These are phyloP conservation scores for Acrocyrtus sp. DNA, from an alignment of 2,888 invertebrate genomes.

Conservation along the genomic window DNA sequence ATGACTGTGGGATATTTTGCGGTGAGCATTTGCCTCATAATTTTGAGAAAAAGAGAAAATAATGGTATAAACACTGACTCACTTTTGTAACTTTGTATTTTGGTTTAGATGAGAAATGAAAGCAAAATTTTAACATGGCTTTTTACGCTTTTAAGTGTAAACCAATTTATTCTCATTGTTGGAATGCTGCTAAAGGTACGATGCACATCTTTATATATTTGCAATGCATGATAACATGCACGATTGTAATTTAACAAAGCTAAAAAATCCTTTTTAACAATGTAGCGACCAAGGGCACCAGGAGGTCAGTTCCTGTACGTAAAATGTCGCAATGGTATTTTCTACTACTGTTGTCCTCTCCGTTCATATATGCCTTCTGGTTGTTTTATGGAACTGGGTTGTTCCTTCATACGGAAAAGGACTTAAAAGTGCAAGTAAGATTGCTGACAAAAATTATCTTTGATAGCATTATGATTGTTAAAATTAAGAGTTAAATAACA, in stretches of 20 bases:
- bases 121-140: conserved; percentile 46
- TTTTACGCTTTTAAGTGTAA: conserved; percentile 49
- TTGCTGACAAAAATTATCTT: not conserved
- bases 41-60: too few relatives aligned
- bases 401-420: conserved; percentile 41
- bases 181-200: conserved; percentile 52
- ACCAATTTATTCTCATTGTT: conserved; percentile 48
- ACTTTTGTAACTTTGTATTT: conserved; percentile 1
- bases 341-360: conserved; percentile 33
- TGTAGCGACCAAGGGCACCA: conserved; percentile 45
- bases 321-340: conserved; percentile 46
- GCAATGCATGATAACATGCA: not conserved
- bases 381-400: conserved; percentile 51
- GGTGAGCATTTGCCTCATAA: too few relatives aligned
- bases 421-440: conserved; percentile 23
- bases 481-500: conserved; percentile 1
- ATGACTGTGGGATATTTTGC: conserved; percentile 54
- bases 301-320: conserved; percentile 42
- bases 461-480: too few relatives aligned
- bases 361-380: conserved; percentile 49
- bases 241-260: not conserved
- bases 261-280: not conserved
- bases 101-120: conserved; percentile 52
- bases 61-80: not conserved
- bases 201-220: not conserved